Evolutionary conservation across 2,888 invertebrate species (phyloP), one percentile per base, ranked within the genome.

Genomic region (Drosophila leonis): DNA sequence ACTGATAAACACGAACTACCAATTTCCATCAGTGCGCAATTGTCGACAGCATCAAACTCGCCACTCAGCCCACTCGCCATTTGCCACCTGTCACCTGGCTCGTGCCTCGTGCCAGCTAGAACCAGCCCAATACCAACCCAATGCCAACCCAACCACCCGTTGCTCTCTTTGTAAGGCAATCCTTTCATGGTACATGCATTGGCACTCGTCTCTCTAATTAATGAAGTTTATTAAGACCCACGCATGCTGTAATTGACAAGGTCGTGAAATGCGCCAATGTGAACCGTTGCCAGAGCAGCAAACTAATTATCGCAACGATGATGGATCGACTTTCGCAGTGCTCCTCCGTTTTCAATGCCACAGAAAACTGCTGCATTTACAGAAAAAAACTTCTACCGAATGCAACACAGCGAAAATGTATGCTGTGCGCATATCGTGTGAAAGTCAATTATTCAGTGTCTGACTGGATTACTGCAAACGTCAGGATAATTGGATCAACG

Each of bases 231-330:
- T 68, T 61, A 24, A 64, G 57, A 31, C 52, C 42, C 15, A 39
- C 39, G 20, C 42, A 10, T 41, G 41, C 18, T 13, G 52, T 77
- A 72, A 49, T 61, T 72, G 61, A 44, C 61, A 37, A 18, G 31
- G 24, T 33, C 9, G 29, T 24, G 51, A 37, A 18, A 27, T 27
- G 10, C n/a, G n/a, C n/a, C n/a, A n/a, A n/a, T n/a, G n/a, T 3
- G 49, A 46, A 27, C 33, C 54, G 35, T 54, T 33, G 82, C 69
- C 67, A 46, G 20, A 57, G 54, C 60, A 61, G 54, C 60, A 33
- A 67, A 67, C 72, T 75, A 75, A 82, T 72, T 76, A 70, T 48
- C 48, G 63, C 24, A 61, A 52, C 61, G 49, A 61, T 67, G 59
- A 66, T 60, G 65, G 27, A 59, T 56, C 35, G 31, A 31, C 20